These are phyloP conservation scores for Melangyna quadrimaculata DNA, from an alignment of 2,888 invertebrate species.

Conservation along the genomic window DNA sequence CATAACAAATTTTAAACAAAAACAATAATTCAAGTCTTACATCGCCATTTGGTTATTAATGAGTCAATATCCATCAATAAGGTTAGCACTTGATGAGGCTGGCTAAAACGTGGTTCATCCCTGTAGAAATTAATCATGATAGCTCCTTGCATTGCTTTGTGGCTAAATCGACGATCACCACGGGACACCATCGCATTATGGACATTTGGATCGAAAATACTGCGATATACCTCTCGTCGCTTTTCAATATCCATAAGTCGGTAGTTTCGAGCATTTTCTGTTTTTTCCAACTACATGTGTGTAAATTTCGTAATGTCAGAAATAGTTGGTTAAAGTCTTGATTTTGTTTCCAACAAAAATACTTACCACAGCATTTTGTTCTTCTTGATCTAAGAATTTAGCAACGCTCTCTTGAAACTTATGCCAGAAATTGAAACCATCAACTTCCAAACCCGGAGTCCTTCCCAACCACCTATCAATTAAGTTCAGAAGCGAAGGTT, in stretches of 20 bases:
- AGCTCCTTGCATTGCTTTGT: constrained; percentile 96
- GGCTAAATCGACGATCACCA: constrained; percentile 89
- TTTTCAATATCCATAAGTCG: constrained; percentile 89
- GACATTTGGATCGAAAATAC: constrained; percentile 92
- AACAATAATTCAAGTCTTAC: constrained; percentile 83
- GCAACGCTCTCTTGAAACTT: constrained; percentile 91
- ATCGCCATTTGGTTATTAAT: constrained; percentile 98
- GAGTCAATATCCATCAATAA: constrained; percentile 99
- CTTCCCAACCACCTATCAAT: constrained; percentile 97
- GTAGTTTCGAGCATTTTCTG: constrained; percentile 85
- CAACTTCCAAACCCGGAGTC: constrained; percentile 93
- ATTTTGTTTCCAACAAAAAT: background rate
- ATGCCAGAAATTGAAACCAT: constrained; percentile 96
- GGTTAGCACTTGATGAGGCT: constrained; percentile 96
- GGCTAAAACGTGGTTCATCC: constrained; percentile 98
- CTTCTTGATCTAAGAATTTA: constrained; percentile 87
- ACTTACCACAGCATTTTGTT: constrained; percentile 82
- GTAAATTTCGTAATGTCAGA: background rate
- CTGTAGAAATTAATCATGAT: constrained; percentile 98
- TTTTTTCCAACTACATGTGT: constrained; percentile 82
- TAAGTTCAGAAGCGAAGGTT: constrained; percentile 91
- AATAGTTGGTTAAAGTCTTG: background rate
- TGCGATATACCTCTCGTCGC: constrained; percentile 91
- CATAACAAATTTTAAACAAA: background rate
- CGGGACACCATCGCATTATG: constrained; percentile 92